phyloP scores from a whole-genome alignment of 92 coral and sea anemone species.

The Palythoa caribaeorum region DNA sequence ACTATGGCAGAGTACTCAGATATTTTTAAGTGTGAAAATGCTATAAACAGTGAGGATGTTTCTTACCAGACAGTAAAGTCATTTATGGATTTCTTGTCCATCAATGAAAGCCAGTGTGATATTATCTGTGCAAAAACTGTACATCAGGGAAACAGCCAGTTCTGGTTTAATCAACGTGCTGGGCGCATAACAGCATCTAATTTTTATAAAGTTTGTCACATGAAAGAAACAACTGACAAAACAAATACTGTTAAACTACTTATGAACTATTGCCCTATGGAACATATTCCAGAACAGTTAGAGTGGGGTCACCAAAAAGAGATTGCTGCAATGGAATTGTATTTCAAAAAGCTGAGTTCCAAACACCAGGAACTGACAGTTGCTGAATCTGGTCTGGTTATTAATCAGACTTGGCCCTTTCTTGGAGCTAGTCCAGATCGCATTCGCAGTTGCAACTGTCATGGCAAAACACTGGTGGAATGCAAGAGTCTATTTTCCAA shows the following conservation, averaged over 20 bases:
- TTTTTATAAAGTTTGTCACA: constrained; percentile 67
- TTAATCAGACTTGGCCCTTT: constrained; percentile 51
- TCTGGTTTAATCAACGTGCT: constrained; percentile 60
- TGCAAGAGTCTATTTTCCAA: constrained; percentile 56
- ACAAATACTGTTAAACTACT: constrained; percentile 62
- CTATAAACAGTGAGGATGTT: neutral
- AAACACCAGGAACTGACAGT: constrained; percentile 33
- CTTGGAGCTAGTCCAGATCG: constrained; percentile 63
- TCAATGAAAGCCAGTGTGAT: constrained; percentile 53
- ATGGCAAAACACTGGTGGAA: constrained; percentile 51
- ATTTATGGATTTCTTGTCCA: constrained; percentile 35
- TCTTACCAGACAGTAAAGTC: constrained; percentile 21
- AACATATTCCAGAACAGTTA: constrained; percentile 57
- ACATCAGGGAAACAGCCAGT: constrained; percentile 50
- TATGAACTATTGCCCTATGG: constrained; percentile 69
- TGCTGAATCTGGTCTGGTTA: constrained; percentile 34
- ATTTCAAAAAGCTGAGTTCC: constrained; percentile 39
- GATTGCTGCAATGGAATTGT: constrained; percentile 41
- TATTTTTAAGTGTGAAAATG: constrained; percentile 38
- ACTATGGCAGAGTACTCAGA: constrained; percentile 40
- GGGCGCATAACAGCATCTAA: constrained; percentile 70
- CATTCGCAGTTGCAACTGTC: constrained; percentile 48
- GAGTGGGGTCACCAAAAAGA: constrained; percentile 73
- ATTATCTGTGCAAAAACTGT: constrained; percentile 59
- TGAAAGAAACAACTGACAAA: constrained; percentile 58